Base-by-base conservation (phyloP, 2,888 invertebrate genomes). In the Clostera curtula region DNA sequence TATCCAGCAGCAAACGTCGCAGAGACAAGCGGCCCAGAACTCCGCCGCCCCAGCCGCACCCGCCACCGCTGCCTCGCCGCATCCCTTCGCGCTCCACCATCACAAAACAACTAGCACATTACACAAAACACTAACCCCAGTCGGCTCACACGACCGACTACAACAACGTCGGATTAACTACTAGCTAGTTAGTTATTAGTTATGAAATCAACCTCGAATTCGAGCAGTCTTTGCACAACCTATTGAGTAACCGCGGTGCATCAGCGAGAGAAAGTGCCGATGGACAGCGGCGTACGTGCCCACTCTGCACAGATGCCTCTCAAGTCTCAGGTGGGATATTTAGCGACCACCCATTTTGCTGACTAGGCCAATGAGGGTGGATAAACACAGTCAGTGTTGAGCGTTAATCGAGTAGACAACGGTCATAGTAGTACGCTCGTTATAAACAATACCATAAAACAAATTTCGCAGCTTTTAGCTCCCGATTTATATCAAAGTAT, bases 1-100 rank as follows among this genome's bases (percentile, higher is more conserved):
- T 90, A 46, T 90, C 89, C 33, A 91, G 89, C 31, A 91, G 84
- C 38, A 92, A 74, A 36, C 90, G 86, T 23, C 91, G 85, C 19
- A 91, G 68, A 10, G 91, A 91, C 85, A 90, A 90, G 49, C 90
- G 77, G 38, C 83, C 77, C 26, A 82, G 63, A 41, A 79, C 61
- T 31, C 82, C 83, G 35, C 80, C 76, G 41, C 82, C 77, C 71
- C 83, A 79, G 55, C 77, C 68, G 40, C 79, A 76, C 40, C 77
- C 74, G 22, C 69, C 64, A 31, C 70, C 67, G 54, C 77, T 65
- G 39, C 79, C 77, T 34, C 80, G 75, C 40, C 80, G 55, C 70
- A 71, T 70, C n/a, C 70, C 71, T 29, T 75, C 79, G 19, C 76
- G 64, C 48, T 73, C 76, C 59, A 80, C 77, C 75, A 76, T 79